These are phyloP conservation scores for Peromyscus melanophrys DNA, from an alignment of 2,797 vertebrate genomes.

Conservation along the genomic window DNA sequence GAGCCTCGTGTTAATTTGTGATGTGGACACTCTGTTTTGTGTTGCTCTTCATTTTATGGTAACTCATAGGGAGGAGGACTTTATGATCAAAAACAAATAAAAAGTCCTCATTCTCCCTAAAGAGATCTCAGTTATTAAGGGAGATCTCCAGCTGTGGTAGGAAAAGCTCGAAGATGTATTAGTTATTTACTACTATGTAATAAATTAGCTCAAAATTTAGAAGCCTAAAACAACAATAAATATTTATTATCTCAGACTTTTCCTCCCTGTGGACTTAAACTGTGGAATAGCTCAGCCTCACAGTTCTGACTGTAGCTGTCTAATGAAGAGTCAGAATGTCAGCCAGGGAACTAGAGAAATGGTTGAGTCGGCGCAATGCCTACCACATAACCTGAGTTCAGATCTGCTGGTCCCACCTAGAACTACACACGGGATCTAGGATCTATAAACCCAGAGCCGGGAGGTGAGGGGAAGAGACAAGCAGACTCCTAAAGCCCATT, in stretches of 20 bases:
- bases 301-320: neutral
- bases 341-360: neutral
- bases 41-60: neutral
- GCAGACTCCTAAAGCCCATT: neutral
- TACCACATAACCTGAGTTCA: neutral
- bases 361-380: neutral
- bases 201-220: constrained; percentile 37
- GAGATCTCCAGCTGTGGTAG: neutral
- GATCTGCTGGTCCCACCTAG: neutral
- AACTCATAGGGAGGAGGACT: neutral
- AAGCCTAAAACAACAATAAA: constrained; percentile 10
- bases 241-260: neutral
- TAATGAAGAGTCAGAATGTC: neutral
- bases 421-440: neutral
- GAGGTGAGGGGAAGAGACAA: neutral
- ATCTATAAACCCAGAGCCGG: neutral
- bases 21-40: neutral
- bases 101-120: neutral
- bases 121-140: constrained; percentile 14
- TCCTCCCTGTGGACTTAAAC: neutral
- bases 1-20: neutral
- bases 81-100: neutral
- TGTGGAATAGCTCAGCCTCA: neutral
- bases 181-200: constrained; percentile 35
- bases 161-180: constrained; percentile 17